Base-by-base conservation (phyloP, 2,113 vertebrate species). In the Phocoena sinus region DNA sequence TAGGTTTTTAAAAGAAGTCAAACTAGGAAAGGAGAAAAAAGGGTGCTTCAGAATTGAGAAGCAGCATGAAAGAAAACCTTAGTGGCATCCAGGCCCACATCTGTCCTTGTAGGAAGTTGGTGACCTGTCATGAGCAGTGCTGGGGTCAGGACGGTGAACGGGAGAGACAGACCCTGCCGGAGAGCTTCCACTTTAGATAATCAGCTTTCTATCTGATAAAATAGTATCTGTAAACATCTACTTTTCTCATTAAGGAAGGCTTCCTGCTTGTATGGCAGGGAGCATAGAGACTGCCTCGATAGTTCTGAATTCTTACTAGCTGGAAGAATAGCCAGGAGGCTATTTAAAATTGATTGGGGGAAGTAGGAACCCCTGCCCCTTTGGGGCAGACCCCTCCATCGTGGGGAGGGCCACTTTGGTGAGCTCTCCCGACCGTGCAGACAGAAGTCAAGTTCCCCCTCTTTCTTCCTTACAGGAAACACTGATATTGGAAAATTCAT, bases 231-330 rank as follows among this genome's bases (percentile, higher is more conserved):
- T 67, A 56, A 84, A 63, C 41, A 23, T 20, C 1, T 15, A 14
- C 18, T 13, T 77, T 60, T 58, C 80, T 38, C 77, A 68, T 84
- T 41, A 44, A 76, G 33, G 81, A 56, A 28, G 6, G 9, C 36
- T 82, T 62, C 83, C 87, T 70, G n/a, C 94, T n/a, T 56, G 47
- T 21, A 38, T 0, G 14, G n/a, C 73, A 25, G 60, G 53, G 38
- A 47, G 60, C 8, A 12, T 2, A 15, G 36, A 67, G 81, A 5
- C 41, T 12, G 0, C n/a, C 23, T 63, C 12, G 0, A 5, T 2
- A 53, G 20, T 56, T 65, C 53, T 73, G 79, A 67, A 21, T 87
- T 56, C 83, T 71, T 38, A 33, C 38, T 47, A 38, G 68, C 44
- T 89, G 50, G 47, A 62, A 65, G 60, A 53, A 86, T 38, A 41